A percentile compares a stretch with the other conserved stretches of the same genome.
These are phyloP conservation scores for Bombylius major DNA, from an alignment of 2,888 invertebrate species.

Conservation along the genomic window DNA sequence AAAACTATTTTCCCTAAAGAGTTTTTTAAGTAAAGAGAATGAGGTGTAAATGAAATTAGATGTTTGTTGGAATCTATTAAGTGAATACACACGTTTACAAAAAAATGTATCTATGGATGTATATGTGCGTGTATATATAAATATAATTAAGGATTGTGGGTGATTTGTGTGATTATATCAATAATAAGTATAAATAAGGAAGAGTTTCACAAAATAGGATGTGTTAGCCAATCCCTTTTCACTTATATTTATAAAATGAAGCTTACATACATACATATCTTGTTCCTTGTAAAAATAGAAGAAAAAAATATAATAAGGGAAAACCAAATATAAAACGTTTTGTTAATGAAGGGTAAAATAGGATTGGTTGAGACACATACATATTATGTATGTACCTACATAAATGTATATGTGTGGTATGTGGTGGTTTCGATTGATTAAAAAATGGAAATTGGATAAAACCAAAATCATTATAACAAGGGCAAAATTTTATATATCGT, in stretches of 20 bases:
- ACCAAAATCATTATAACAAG: neutral
- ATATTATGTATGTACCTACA: too few species aligned
- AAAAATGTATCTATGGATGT: neutral
- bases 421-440: slow-evolving; percentile 7
- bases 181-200: too few species aligned
- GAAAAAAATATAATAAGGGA: too few species aligned
- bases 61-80: neutral
- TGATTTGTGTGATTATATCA: neutral
- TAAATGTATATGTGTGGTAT: neutral
- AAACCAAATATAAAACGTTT: too few species aligned
- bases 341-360: too few species aligned
- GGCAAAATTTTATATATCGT: too few species aligned
- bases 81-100: too few species aligned
- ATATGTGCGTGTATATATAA: neutral
- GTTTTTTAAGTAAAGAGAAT: slow-evolving; percentile 10
- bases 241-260: too few species aligned
- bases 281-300: too few species aligned
- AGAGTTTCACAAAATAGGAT: too few species aligned
- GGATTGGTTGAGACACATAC: neutral
- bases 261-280: too few species aligned
- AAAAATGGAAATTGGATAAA: slow-evolving; percentile 4
- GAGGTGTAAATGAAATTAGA: slow-evolving; percentile 17
- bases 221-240: too few species aligned
- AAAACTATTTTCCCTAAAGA: slow-evolving; percentile 9
- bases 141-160: neutral